Evolutionary conservation across 2,888 invertebrate species (phyloP), one percentile per base, ranked within the genome.

Genomic region (Pterostichus niger): DNA sequence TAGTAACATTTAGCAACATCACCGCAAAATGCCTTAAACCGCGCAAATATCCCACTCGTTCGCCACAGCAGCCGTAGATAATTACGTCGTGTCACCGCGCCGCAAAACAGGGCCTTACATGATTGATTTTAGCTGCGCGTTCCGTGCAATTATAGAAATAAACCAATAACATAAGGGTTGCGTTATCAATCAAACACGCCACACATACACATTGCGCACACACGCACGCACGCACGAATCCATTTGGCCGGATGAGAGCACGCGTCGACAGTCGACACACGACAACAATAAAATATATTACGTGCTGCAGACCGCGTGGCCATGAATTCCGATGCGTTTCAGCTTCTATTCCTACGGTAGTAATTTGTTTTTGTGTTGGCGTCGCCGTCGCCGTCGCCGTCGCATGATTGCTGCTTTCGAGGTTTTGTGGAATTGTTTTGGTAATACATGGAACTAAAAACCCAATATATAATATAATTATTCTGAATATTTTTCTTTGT

Each of bases 111-210:
- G 17, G 68, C 1, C 75, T 75, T 54, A 40, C 33, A 78, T 81
- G 81, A 81, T 81, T 81, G 81, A 81, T 81, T 81, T 56, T 49
- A 79, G 56, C 77, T 7, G 49, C 24, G 52, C 52, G 68, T 80
- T 44, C 44, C 44, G 15, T 73, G 81, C 81, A 81, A 81, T 81
- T 81, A 81, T 81, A 81, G 81, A 81, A 81, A 73, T 81, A 81
- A 56, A 81, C 71, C 71, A 81, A 81, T 81, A 81, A 81, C 81
- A 81, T 73, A 81, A 71, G 81, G 81, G 73, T 73, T 81, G 73
- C 40, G 81, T 81, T 81, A 81, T 81, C 81, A 81, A 81, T 81
- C 81, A 81, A 73, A 68, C 49, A 46, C 49, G 81, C 71, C 52
- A 68, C 49, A 31, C 31, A 40, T 40, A 40, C 64, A 54, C 49